These are phyloP conservation scores for Chionis minor DNA, from an alignment of 2,113 vertebrate genomes.

Conservation along the genomic window DNA sequence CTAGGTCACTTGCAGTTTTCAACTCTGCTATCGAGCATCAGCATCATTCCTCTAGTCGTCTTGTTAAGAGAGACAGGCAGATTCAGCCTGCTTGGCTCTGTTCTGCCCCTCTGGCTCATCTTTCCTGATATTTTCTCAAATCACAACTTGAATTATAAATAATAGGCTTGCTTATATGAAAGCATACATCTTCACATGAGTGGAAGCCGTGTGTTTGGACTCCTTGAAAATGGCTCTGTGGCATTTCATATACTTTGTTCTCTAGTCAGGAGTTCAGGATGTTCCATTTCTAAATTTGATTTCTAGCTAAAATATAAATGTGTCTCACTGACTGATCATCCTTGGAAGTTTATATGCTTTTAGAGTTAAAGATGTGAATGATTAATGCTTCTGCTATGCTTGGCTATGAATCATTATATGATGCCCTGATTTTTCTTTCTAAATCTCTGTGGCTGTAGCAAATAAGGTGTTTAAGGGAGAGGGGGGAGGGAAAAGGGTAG, in stretches of 20 bases:
- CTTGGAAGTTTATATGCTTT: constrained; percentile 31
- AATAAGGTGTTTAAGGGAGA: not conserved
- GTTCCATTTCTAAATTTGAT: constrained; percentile 11
- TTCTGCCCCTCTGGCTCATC: not conserved
- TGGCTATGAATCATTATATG: constrained; percentile 4
- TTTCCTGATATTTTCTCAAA: not conserved
- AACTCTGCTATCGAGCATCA: not conserved
- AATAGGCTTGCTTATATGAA: not conserved
- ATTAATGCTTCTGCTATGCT: constrained; percentile 23
- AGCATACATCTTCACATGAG: not conserved
- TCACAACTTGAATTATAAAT: not conserved
- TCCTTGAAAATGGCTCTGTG: not conserved
- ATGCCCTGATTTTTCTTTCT: not conserved
- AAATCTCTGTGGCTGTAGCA: not conserved
- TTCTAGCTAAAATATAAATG: constrained; percentile 14
- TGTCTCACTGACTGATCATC: not conserved
- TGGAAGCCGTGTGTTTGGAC: not conserved
- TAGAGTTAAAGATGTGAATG: constrained; percentile 40
- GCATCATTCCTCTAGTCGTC: not conserved
- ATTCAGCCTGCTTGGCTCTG: not conserved
- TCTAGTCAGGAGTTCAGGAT: not conserved
- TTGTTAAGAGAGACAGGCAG: not conserved
- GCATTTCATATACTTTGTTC: not conserved
- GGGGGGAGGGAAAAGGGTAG: not conserved
- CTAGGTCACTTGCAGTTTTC: not conserved